These are phyloP conservation scores for Monopis laevigella DNA, from an alignment of 2,888 invertebrate genomes.

Conservation along the genomic window DNA sequence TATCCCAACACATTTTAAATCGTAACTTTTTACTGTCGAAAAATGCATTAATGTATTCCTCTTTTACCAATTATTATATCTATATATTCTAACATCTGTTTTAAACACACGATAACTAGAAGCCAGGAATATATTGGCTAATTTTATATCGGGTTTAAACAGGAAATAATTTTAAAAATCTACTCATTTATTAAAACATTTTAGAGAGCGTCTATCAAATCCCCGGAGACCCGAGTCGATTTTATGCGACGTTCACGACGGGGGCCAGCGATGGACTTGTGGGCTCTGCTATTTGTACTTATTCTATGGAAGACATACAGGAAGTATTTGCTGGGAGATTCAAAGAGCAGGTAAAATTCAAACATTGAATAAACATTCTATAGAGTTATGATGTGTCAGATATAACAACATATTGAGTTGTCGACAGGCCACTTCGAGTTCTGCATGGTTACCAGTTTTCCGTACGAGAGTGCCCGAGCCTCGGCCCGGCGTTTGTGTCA, in stretches of 20 bases:
- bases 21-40: no score
- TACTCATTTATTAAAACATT: no score
- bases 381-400: no score
- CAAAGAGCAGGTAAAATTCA: slow-evolving; percentile 65
- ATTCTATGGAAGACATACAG: slow-evolving; percentile 71
- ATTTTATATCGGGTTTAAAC: no score
- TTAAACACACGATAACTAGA: no score
- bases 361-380: not conserved
- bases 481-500: slow-evolving; percentile 73
- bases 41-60: no score
- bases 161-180: no score
- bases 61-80: no score
- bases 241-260: slow-evolving; percentile 76
- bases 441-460: slow-evolving; percentile 75
- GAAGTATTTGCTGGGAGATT: slow-evolving; percentile 74
- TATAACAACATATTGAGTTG: no score
- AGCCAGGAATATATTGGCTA: no score
- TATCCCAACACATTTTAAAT: no score
- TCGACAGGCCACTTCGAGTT: slow-evolving; percentile 66
- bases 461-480: slow-evolving; percentile 71
- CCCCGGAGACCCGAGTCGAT: slow-evolving; percentile 67
- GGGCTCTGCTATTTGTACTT: slow-evolving; percentile 77
- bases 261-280: slow-evolving; percentile 72
- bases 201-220: slow-evolving; percentile 75
- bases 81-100: no score